Evolutionary conservation across 2,888 invertebrate genomes (phyloP).

Genomic region (Aleiodes testaceus): DNA sequence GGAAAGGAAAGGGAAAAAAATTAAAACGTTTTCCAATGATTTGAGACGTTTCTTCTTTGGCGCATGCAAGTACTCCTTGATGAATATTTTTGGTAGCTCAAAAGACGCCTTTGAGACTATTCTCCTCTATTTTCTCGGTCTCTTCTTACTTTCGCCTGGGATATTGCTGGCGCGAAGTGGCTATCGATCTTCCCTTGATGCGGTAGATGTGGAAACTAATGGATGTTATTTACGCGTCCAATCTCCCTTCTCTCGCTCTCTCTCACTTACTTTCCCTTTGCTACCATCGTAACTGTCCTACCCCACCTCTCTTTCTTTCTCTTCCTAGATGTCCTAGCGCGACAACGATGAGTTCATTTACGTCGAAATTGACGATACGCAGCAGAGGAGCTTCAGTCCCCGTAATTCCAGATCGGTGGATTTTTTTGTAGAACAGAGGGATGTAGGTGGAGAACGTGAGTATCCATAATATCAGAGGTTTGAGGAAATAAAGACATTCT

Average conservation of each 20-base stretch:
- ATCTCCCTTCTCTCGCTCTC: no score
- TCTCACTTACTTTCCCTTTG: not conserved
- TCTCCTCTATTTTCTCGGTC: not conserved
- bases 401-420: conserved; percentile 32
- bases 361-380: conserved; percentile 23
- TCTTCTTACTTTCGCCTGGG: not conserved
- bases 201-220: conserved; percentile 39
- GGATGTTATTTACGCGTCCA: conserved; percentile 36
- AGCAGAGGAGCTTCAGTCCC: not conserved
- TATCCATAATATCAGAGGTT: not conserved
- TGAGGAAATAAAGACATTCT: conserved; percentile 1
- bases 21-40: conserved; percentile 4
- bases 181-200: conserved; percentile 38
- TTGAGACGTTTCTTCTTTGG: not conserved
- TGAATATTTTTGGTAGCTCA: conserved; percentile 9
- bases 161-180: conserved; percentile 27
- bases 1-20: not conserved
- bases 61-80: conserved; percentile 3
- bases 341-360: conserved; percentile 29
- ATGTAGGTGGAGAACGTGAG: not conserved
- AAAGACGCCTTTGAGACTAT: conserved; percentile 25
- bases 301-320: not conserved
- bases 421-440: conserved; percentile 4
- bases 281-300: not conserved
- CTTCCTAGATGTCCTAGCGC: conserved; percentile 1